phyloP scores from a whole-genome alignment of 1,140 invertebrate genomes.

The Drosophila busckii region DNA sequence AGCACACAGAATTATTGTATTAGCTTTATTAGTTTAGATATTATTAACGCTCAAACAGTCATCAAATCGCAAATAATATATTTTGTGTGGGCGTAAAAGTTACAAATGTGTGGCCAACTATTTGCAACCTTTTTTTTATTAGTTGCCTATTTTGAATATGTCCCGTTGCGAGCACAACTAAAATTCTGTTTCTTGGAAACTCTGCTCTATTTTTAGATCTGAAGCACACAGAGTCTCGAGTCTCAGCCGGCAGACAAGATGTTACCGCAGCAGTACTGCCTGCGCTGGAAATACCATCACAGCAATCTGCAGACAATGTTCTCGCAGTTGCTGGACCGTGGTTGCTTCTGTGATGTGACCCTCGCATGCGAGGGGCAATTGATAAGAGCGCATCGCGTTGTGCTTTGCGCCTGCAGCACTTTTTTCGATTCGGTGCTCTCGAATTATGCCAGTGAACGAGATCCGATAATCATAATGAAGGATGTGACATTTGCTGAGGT shows the following conservation, averaged over 20 bases:
- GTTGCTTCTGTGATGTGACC: slow-evolving; percentile 94
- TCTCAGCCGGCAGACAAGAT: slow-evolving; percentile 69
- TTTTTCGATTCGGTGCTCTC: slow-evolving; percentile 93
- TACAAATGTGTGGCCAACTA: too few relatives aligned
- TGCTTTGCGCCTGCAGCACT: slow-evolving; percentile 89
- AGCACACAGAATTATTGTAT: too few relatives aligned
- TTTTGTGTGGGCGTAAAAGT: too few relatives aligned
- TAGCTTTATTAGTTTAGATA: too few relatives aligned
- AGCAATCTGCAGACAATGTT: slow-evolving; percentile 94
- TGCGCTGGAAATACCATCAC: slow-evolving; percentile 95
- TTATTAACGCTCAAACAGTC: too few relatives aligned
- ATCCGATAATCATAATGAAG: slow-evolving; percentile 91
- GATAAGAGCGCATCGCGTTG: slow-evolving; percentile 92
- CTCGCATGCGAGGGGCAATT: slow-evolving; percentile 93
- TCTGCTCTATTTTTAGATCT: slow-evolving; percentile 13
- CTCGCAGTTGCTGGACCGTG: slow-evolving; percentile 90
- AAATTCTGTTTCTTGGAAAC: too few relatives aligned
- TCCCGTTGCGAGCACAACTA: too few relatives aligned
- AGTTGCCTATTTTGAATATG: too few relatives aligned
- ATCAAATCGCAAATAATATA: too few relatives aligned
- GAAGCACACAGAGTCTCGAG: slow-evolving; percentile 3
- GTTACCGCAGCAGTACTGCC: slow-evolving; percentile 92
- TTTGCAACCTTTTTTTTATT: too few relatives aligned
- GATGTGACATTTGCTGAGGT: slow-evolving; percentile 91
- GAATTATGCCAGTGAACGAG: slow-evolving; percentile 90